These are phyloP conservation scores for Carabus problematicus DNA, from an alignment of 2,888 invertebrate genomes.

Conservation along the genomic window DNA sequence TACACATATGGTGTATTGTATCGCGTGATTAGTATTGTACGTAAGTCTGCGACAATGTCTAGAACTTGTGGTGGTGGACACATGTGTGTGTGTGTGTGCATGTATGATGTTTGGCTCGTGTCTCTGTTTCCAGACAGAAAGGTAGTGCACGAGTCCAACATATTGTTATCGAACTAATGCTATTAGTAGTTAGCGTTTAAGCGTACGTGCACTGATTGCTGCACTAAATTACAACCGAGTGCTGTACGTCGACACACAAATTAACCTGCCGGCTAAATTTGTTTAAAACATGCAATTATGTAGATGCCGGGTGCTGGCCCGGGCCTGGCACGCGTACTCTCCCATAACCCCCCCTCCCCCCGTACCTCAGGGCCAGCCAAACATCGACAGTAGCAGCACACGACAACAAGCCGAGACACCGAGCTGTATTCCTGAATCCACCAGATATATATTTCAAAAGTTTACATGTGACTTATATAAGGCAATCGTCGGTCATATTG, in stretches of 20 bases:
- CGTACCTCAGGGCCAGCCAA: not conserved
- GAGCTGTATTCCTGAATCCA: no score
- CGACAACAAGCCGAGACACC: not conserved
- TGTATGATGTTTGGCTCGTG: slow-evolving; percentile 4
- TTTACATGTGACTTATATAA: slow-evolving; percentile 54
- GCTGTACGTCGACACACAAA: slow-evolving; percentile 57
- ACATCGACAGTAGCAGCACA: not conserved
- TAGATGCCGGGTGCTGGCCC: slow-evolving; percentile 54
- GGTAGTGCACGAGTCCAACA: slow-evolving; percentile 41
- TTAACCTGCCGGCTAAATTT: slow-evolving; percentile 59
- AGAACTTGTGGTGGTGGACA: not conserved
- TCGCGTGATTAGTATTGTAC: not conserved
- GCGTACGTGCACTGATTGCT: slow-evolving; percentile 48
- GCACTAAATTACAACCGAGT: slow-evolving; percentile 49
- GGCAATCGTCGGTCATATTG: slow-evolving; percentile 28
- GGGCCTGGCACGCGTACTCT: slow-evolving; percentile 53
- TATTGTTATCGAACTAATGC: slow-evolving; percentile 48
- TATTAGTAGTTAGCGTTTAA: slow-evolving; percentile 49
- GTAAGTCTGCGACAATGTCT: not conserved
- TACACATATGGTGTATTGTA: not conserved
- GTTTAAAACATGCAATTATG: slow-evolving; percentile 61
- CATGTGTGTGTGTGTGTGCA: not conserved
- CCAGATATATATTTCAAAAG: slow-evolving; percentile 51
- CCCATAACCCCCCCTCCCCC: slow-evolving; percentile 44
- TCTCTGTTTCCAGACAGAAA: not conserved